Evolutionary conservation across 2,888 invertebrate genomes (phyloP), one percentile per base, ranked within the genome.

Genomic region (Cordilura impudica): DNA sequence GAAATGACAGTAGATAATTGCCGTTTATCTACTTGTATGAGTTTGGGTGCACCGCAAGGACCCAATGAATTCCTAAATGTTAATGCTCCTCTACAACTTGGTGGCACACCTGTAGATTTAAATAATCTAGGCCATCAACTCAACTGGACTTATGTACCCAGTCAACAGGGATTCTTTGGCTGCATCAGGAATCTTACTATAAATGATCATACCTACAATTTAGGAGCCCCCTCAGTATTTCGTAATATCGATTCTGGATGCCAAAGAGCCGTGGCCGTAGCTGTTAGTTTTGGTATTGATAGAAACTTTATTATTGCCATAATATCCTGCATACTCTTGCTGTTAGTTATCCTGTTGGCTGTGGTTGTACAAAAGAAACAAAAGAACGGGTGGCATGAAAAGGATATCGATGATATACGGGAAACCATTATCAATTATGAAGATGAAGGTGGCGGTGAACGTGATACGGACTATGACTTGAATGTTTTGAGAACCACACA

Each of bases 351-450:
- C 16, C 91, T 98, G n/a, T 89, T 97, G 82, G 95, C 98, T 2
- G 96, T 96, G 21, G 96, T 97, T 0, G 95, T 98, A n/a, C 95
- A 97, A 84, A 94, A 96, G 83, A 92, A 95, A 49, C 93, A 96
- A 83, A 95, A 96, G 73, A 95, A 96, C 85, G 95, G 95, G 71
- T 94, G 96, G 91, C 94, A 95, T 47, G 95, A 95, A 87, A 97
- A 97, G 87, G 97, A 98, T 84, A 94, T 97, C 83, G 98, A 99
- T 86, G 98, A 99, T 87, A 97, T 98, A 31, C 92, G 98, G 75
- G 99, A 99, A 89, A 99, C 97, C 85, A 98, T 99, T 80, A 97
- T 99, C 84, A 97, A 97, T 84, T 99, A 99, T 87, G 97, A 98
- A 87, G 98, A 99, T 86, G 99, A 99, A 89, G 99, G 99, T 14